Base-by-base conservation (phyloP, 2,113 vertebrate genomes). In the Tiliqua scincoides region DNA sequence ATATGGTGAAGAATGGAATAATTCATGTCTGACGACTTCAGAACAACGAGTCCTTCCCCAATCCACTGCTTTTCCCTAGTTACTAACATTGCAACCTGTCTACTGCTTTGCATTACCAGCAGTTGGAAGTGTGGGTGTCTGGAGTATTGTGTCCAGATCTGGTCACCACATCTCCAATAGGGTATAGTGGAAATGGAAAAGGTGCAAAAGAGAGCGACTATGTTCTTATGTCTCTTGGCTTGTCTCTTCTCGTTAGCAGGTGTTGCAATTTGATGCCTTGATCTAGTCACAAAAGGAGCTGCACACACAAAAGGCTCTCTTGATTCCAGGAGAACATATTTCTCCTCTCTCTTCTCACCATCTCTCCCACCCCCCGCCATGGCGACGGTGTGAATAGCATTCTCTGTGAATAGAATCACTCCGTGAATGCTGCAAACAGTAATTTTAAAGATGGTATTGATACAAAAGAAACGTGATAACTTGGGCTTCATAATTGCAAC, bases 361-460 rank as follows among this genome's bases (percentile, higher is more conserved):
- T 17, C 35, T 54, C 0, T 15, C 43, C 43, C 48, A 9, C 18
- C 37, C 20, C 25, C 37, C 40, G 18, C 32, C 48, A 37, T 32
- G 43, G 59, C 59, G 27, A 8, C 67, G 76, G 61, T 59, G 6
- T 84, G 67, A 9, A 6, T 61, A 37, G 68, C 82, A 32, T 65
- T 3, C 52, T 72, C 32, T 86, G 70, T 84, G 65, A 15, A 23
- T 85, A 81, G 71, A 92, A 82, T 43, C 48, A 25, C 9, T 70
- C 57, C 83, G 6, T 79, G 78, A 88, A 48, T 48, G 65, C 84
- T 79, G 15, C 70, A 89, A 84, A 77, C 77, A 65, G 11, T 37
- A 7, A 20, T 85, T 91, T 86, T 86, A 40, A 82, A 91, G 88
- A 67, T 70, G 37, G 73, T 70, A 0, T 85, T 89, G 84, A 37